These are phyloP conservation scores for Leptarthrus brevirostris DNA, from an alignment of 2,888 invertebrate species.

Conservation along the genomic window DNA sequence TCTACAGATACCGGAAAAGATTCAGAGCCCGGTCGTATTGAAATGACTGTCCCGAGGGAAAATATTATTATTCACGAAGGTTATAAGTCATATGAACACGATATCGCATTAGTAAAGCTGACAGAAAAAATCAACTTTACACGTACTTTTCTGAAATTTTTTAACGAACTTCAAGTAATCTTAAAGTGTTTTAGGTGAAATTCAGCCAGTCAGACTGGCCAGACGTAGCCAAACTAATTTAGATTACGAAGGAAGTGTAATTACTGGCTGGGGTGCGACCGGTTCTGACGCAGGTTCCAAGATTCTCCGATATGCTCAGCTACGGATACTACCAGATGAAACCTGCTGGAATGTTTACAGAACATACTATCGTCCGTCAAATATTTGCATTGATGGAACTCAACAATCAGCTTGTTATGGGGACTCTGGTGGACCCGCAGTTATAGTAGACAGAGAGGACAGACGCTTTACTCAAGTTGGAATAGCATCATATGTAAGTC, in stretches of 20 bases:
- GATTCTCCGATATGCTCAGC: too few species aligned
- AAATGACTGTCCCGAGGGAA: neutral
- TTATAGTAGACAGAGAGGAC: neutral
- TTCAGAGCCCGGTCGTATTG: slow-evolving; percentile 15
- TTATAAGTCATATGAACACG: slow-evolving; percentile 23
- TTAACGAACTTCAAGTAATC: too few species aligned
- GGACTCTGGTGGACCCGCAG: slow-evolving; percentile 17
- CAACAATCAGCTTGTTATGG: neutral
- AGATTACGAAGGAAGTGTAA: too few species aligned
- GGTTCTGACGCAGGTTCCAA: too few species aligned
- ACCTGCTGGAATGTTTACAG: neutral
- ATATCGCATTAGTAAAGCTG: slow-evolving; percentile 31
- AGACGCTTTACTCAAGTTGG: neutral
- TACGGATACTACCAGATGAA: neutral
- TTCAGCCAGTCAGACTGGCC: too few species aligned
- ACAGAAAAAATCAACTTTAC: neutral
- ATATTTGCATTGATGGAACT: slow-evolving; percentile 5
- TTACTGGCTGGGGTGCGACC: too few species aligned
- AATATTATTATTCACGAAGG: slow-evolving; percentile 15
- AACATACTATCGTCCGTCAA: neutral
- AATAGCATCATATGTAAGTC: neutral
- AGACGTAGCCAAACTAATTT: too few species aligned
- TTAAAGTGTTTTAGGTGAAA: too few species aligned
- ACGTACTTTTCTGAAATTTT: neutral
- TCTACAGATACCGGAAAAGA: slow-evolving; percentile 20